Base-by-base conservation (phyloP, 1,140 invertebrate species). In the Metaphire vulgaris region DNA sequence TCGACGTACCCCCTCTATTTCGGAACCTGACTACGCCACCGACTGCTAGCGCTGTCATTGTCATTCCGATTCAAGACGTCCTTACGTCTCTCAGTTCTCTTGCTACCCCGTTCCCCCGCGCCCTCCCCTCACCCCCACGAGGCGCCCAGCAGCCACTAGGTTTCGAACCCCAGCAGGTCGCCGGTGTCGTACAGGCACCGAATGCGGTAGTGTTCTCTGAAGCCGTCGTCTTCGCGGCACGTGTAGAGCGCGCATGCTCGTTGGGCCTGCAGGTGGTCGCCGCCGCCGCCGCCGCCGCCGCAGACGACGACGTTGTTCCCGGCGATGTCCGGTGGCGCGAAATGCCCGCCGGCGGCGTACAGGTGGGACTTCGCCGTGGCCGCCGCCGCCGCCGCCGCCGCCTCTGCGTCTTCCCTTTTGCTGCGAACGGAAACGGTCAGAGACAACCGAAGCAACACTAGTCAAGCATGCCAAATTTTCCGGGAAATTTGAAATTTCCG, bases 111-210 rank as follows among this genome's bases (percentile, higher is more conserved):
- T n/a, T n/a, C n/a, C n/a, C n/a, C n/a, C n/a, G n/a, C n/a, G n/a
- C n/a, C n/a, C n/a, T n/a, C n/a, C n/a, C n/a, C n/a, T 21, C 95
- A 96, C 0, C 86, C 98, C 12, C 96, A 98, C 82, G 95, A 98
- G 86, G 96, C 95, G 0, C 90, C 91, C 74, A 96, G 96, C 85
- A 90, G n/a, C n/a, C n/a, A 6, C 21, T 56, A 56, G 41, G 6
- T 56, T 21, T 56, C 6, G 41, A 56, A 12, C 41, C 6, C 21
- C 41, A 56, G 41, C 6, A 56, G 41, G 21, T 56, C 41, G 41
- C 6, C 41, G 6, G 41, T 56, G 41, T 56, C 41, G 41, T 56
- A 56, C 6, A 56, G 41, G 21, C 41, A 56, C 41, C 41, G 6
- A 21, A 56, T 21, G 41, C 21, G 41, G 6, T 12, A 6, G 41